phyloP scores from a whole-genome alignment of 2,888 invertebrate species.

The Cryptops parisi region DNA sequence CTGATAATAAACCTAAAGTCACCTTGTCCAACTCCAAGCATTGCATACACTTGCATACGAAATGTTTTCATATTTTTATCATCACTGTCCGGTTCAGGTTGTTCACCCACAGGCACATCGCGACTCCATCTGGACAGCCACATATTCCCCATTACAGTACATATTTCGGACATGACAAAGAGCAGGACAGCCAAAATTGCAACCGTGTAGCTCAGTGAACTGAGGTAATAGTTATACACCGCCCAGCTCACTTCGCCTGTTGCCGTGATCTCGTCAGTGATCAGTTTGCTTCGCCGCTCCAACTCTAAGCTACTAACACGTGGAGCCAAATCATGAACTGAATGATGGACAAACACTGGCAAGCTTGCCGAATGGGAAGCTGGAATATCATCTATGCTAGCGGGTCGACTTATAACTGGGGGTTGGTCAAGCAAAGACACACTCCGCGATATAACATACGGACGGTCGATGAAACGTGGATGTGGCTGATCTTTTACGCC shows the following conservation, averaged over 20 bases:
- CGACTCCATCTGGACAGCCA: constrained; percentile 23
- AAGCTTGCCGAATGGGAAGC: background rate
- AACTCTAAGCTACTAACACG: background rate
- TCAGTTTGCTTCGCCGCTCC: constrained; percentile 3
- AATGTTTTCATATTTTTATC: constrained; percentile 10
- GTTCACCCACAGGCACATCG: constrained; percentile 17
- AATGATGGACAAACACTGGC: background rate
- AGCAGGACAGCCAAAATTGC: background rate
- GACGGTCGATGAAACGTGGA: no score
- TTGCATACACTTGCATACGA: constrained; percentile 12
- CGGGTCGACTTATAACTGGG: no score
- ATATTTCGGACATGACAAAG: constrained; percentile 11
- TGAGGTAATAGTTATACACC: constrained; percentile 31
- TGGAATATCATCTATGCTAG: no score
- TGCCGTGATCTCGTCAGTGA: constrained; percentile 1
- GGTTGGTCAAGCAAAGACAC: no score
- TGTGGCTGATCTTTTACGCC: no score
- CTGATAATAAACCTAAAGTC: background rate
- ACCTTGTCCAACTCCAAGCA: constrained; percentile 14
- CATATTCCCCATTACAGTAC: constrained; percentile 19
- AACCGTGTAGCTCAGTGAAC: constrained; percentile 2
- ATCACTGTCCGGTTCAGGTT: constrained; percentile 17
- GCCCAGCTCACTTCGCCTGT: constrained; percentile 52
- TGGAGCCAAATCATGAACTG: background rate
- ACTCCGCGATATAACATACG: no score